A percentile compares a stretch with the other conserved stretches of the same genome.
These are phyloP conservation scores for Electrona antarctica DNA, from an alignment of 2,113 vertebrate species.

Conservation along the genomic window DNA sequence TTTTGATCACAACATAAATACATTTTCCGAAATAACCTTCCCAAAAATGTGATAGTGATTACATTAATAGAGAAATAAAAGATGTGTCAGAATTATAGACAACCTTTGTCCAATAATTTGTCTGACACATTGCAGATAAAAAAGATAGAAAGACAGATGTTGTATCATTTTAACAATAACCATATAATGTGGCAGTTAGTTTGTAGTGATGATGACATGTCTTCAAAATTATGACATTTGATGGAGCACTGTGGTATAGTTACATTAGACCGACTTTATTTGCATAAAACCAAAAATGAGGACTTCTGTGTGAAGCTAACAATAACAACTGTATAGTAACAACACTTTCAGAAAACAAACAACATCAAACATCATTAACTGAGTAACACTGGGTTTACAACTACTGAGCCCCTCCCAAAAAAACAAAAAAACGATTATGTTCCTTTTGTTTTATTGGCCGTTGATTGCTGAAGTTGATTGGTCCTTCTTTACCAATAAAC, in stretches of 20 bases:
- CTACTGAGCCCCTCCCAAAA: constrained; percentile 30
- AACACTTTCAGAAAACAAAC: constrained; percentile 67
- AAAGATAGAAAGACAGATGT: constrained; percentile 29
- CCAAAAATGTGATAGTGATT: too few relatives aligned
- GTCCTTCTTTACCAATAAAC: not conserved
- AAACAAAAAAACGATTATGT: constrained; percentile 18
- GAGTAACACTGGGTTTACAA: constrained; percentile 48
- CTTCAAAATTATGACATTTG: constrained; percentile 37
- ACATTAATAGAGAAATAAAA: too few relatives aligned
- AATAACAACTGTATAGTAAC: constrained; percentile 50
- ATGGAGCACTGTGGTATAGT: constrained; percentile 48
- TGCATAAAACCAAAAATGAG: constrained; percentile 47
- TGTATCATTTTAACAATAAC: constrained; percentile 46
- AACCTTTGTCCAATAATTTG: constrained; percentile 40
- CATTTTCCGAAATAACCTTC: too few relatives aligned
- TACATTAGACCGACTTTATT: constrained; percentile 28
- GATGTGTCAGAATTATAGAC: constrained; percentile 49
- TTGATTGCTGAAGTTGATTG: constrained; percentile 17
- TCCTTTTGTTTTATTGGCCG: constrained; percentile 30
- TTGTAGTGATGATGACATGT: constrained; percentile 24
- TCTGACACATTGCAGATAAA: constrained; percentile 44
- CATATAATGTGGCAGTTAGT: constrained; percentile 36
- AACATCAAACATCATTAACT: constrained; percentile 58
- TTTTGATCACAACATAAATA: constrained; percentile 32
- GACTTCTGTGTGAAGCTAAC: constrained; percentile 55